A percentile compares a stretch with the other conserved stretches of the same genome.
Evolutionary conservation across 2,888 invertebrate species (phyloP).

Genomic region (Epiperipatus broadwayi): DNA sequence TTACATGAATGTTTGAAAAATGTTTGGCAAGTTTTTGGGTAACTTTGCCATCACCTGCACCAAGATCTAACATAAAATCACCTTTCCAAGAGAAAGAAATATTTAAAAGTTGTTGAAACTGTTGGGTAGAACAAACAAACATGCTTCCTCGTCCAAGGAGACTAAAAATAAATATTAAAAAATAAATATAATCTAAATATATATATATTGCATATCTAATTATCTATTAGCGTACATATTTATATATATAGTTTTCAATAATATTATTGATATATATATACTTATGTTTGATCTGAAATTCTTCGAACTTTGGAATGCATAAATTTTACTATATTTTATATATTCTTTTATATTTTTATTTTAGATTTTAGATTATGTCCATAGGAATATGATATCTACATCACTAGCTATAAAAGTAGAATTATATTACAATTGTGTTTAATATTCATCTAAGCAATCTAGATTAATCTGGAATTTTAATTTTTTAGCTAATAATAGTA

Average conservation of each 20-base stretch:
- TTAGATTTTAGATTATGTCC: too few relatives aligned
- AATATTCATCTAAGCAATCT: too few relatives aligned
- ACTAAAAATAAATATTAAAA: slow-evolving; percentile 33
- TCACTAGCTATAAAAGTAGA: too few relatives aligned
- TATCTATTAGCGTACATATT: slow-evolving; percentile 11
- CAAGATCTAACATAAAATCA: slow-evolving; percentile 49
- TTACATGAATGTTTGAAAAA: slow-evolving; percentile 56
- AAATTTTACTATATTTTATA: too few relatives aligned
- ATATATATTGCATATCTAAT: slow-evolving; percentile 11
- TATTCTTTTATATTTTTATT: too few relatives aligned
- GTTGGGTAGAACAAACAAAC: slow-evolving; percentile 75
- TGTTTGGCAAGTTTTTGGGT: slow-evolving; percentile 56
- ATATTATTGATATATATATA: too few relatives aligned
- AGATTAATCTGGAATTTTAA: too few relatives aligned
- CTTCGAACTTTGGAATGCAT: too few relatives aligned
- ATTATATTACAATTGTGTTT: too few relatives aligned
- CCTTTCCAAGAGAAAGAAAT: slow-evolving; percentile 26
- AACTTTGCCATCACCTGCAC: slow-evolving; percentile 88
- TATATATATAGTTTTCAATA: slow-evolving; percentile 12
- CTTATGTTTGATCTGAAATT: too few relatives aligned
- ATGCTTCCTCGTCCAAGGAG: slow-evolving; percentile 78
- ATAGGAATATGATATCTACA: too few relatives aligned
- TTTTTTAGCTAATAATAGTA: too few relatives aligned
- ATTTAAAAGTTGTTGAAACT: slow-evolving; percentile 46
- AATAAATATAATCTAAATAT: slow-evolving; percentile 3